Evolutionary conservation across 2,888 invertebrate species (phyloP), one percentile per base, ranked within the genome.

Genomic region (Platyscelio sp.): DNA sequence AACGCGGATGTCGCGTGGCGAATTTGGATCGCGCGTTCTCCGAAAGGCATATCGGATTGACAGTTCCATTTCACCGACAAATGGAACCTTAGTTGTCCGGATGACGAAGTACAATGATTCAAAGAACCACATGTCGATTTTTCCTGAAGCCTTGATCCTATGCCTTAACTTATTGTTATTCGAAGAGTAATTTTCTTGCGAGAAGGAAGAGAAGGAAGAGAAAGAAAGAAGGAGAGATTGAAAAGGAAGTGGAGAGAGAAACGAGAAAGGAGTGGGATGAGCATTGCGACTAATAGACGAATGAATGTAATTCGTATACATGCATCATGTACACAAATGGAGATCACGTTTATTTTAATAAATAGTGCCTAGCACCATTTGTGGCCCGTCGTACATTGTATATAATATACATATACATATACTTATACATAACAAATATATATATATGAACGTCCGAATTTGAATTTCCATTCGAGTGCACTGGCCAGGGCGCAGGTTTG

Each of bases 281-380:
- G n/a, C n/a, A n/a, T n/a, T n/a, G n/a, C n/a, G n/a, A n/a, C n/a
- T n/a, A 89, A 88, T 82, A 72, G 76, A 86, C 77, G 86, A 85
- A 85, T 71, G 80, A 85, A 65, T 87, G 86, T 86, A 80, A 84
- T 78, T 82, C 80, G 80, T 79, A 84, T 71, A 76, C 76, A 75
- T 68, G 72, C 78, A 86, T 82, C 88, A 89, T 91, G 90, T 90
- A 91, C 74, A 90, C 91, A 87, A 88, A 90, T 90, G 91, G 91
- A 90, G 87, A 91, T 93, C 91, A 91, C 93, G 91, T 92, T 92
- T 93, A 93, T 93, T 91, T 91, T 89, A 92, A 91, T 92, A 91
- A 93, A 92, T 93, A 93, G 93, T 93, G 93, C 93, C 93, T 93
- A 93, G 92, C 93, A 93, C 93, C 92, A 90, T 92, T 93, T 91